Percentiles rank a stretch among this genome's conserved stretches.
Evolutionary conservation across 2,888 invertebrate species (phyloP).

Genomic region (Tinea pellionella): DNA sequence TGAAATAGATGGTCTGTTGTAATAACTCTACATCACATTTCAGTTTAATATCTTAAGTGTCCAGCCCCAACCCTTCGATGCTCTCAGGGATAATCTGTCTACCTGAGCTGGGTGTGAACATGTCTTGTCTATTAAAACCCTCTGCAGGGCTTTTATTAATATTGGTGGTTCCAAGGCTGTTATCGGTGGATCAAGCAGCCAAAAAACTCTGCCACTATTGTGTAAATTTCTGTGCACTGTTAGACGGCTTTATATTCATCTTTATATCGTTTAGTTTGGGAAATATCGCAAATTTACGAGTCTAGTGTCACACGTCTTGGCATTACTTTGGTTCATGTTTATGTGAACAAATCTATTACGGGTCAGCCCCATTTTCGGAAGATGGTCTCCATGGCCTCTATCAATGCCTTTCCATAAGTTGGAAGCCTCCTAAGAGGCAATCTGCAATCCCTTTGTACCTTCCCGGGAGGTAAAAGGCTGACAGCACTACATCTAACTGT

Average conservation of each 20-base stretch:
- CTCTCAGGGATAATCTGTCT: slow-evolving; percentile 18
- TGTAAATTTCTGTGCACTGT: slow-evolving; percentile 20
- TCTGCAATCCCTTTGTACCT: slow-evolving; percentile 27
- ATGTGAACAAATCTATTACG: slow-evolving; percentile 19
- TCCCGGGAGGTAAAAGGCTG: slow-evolving; percentile 21
- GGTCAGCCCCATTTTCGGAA: slow-evolving; percentile 19
- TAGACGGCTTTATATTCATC: slow-evolving; percentile 19
- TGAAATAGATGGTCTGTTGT: not conserved
- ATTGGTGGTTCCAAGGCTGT: slow-evolving; percentile 21
- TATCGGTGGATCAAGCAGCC: slow-evolving; percentile 25
- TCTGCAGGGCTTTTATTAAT: slow-evolving; percentile 17
- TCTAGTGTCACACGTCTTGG: too few relatives aligned
- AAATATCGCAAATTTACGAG: too few relatives aligned
- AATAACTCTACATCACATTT: not conserved
- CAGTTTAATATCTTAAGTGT: not conserved
- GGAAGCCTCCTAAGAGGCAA: slow-evolving; percentile 19
- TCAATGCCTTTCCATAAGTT: slow-evolving; percentile 20
- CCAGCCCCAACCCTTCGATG: slow-evolving; percentile 20
- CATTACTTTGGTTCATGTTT: slow-evolving; percentile 13
- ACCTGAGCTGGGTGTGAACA: slow-evolving; percentile 19
- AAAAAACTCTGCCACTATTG: slow-evolving; percentile 23
- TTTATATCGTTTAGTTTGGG: too few relatives aligned
- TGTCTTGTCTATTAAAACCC: slow-evolving; percentile 18
- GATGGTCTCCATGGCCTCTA: slow-evolving; percentile 15
- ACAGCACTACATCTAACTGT: not conserved